Conservation (phyloP, 2,797 vertebrate species). For the Menidia menidia region DNA sequence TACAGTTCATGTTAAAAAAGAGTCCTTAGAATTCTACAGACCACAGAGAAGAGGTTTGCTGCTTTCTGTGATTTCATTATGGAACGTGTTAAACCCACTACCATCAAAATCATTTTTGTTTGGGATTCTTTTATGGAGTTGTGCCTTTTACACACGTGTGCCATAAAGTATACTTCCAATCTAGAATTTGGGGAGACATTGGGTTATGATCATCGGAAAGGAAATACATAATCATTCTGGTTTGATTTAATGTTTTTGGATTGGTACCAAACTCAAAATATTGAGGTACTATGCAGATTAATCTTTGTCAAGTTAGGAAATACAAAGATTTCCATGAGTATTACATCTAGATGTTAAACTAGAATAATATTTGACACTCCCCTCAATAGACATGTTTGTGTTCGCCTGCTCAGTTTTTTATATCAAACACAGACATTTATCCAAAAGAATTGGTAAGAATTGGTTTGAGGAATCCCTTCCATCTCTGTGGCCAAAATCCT, state of each 20-base stretch:
- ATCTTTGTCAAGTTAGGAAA: constrained; percentile 20
- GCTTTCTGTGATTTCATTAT: not conserved
- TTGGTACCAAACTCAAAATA: constrained; percentile 5
- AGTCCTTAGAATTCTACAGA: not conserved
- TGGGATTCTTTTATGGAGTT: not conserved
- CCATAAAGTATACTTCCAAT: not conserved
- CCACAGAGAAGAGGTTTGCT: not conserved
- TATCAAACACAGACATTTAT: constrained; percentile 38
- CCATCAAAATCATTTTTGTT: not conserved
- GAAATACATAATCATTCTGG: too few relatives aligned
- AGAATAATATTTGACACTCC: constrained; percentile 8
- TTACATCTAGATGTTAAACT: constrained; percentile 23
- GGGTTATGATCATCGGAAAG: too few relatives aligned
- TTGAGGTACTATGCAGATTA: not conserved
- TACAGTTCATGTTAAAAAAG: not conserved
- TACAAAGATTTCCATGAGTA: constrained; percentile 16
- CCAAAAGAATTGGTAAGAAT: constrained; percentile 14
- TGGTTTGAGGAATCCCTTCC: constrained; percentile 46
- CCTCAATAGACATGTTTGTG: constrained; percentile 17
- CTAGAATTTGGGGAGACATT: too few relatives aligned
- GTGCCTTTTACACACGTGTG: not conserved
- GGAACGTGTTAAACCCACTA: not conserved
- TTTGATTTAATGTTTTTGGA: not conserved
- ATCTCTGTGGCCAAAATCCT: constrained; percentile 45
- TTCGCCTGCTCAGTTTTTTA: constrained; percentile 26